Conservation (phyloP, 2,888 invertebrate species). For the Xanthia icteritia region DNA sequence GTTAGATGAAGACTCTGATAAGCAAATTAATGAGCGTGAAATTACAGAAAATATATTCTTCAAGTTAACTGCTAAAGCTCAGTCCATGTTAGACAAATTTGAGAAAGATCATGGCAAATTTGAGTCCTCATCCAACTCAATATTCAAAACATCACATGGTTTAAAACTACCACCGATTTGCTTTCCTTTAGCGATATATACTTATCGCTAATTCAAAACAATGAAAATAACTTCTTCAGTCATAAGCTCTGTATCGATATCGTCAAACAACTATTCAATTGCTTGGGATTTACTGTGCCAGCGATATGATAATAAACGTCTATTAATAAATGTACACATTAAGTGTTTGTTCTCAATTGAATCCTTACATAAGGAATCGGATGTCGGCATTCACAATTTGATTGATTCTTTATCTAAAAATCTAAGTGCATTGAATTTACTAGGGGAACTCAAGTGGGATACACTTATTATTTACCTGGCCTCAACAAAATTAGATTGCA, state of each 20-base stretch:
- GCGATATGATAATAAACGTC: not conserved
- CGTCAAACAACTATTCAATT: not conserved
- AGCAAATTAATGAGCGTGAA: slow-evolving; percentile 6
- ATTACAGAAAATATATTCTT: slow-evolving; percentile 4
- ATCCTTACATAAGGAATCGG: no score
- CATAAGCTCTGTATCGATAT: slow-evolving; percentile 1
- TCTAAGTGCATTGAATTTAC: no score
- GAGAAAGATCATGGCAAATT: not conserved
- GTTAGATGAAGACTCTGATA: slow-evolving; percentile 5
- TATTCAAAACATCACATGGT: no score
- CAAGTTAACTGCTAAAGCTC: not conserved
- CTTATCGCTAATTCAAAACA: no score
- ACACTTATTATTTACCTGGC: no score
- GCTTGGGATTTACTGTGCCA: slow-evolving; percentile 9
- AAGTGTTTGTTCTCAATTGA: slow-evolving; percentile 3
- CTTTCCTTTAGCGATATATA: no score
- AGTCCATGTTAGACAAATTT: not conserved
- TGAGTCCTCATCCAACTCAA: not conserved
- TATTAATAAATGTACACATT: slow-evolving; percentile 13
- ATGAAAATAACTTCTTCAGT: not conserved
- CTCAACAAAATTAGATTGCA: no score
- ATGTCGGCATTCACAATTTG: no score
- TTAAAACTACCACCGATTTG: no score
- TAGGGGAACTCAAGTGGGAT: no score
- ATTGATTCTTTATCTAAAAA: no score